These are phyloP conservation scores for Chrysocyon brachyurus DNA, from an alignment of 2,797 vertebrate genomes.

Conservation along the genomic window DNA sequence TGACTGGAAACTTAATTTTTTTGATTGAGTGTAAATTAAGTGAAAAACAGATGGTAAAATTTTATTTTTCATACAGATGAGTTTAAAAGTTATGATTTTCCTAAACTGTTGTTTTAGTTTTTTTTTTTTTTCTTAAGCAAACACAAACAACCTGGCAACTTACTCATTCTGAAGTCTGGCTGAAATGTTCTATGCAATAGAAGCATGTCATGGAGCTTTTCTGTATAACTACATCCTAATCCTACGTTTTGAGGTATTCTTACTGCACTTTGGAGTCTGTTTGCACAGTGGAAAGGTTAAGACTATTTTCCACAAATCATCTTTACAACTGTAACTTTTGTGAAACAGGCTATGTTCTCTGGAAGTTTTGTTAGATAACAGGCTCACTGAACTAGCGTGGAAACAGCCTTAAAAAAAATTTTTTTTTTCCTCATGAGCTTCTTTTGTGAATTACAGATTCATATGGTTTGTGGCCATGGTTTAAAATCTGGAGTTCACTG, in stretches of 20 bases:
- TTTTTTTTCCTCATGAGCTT: not conserved
- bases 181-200: not conserved
- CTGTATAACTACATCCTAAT: not conserved
- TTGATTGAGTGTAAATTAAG: not conserved
- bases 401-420: not conserved
- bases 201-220: not conserved
- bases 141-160: not conserved
- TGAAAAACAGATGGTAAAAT: slow-evolving; percentile 51
- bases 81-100: not conserved
- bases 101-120: not conserved
- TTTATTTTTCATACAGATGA: slow-evolving; percentile 3
- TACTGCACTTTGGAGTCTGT: not conserved
- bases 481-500: not conserved
- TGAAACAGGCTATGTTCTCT: not conserved
- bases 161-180: not conserved
- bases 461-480: not conserved
- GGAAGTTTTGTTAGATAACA: not conserved
- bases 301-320: not conserved
- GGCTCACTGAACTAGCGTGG: not conserved
- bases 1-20: not conserved
- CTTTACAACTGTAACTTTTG: not conserved
- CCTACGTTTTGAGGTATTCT: not conserved
- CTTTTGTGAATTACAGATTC: not conserved
- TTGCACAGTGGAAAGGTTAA: not conserved
- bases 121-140: not conserved